These are phyloP conservation scores for Apotomis capreana DNA, from an alignment of 2,888 invertebrate genomes.

Conservation along the genomic window DNA sequence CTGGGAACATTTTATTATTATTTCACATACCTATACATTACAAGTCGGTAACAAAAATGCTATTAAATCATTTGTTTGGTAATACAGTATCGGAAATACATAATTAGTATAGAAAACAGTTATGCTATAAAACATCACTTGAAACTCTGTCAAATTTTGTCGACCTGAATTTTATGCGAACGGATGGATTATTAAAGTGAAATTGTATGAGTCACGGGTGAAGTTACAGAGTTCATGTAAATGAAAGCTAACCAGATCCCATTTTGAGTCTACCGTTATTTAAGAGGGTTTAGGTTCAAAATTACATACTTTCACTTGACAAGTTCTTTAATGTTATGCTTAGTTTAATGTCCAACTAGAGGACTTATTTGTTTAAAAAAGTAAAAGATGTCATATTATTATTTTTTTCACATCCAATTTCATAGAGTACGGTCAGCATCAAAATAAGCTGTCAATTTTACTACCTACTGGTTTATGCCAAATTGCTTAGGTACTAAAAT, in stretches of 20 bases:
- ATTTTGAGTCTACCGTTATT: slow-evolving; percentile 9
- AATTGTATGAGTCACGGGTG: slow-evolving; percentile 2
- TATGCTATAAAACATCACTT: slow-evolving; percentile 43
- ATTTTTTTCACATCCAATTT: no score
- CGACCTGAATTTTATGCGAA: not conserved
- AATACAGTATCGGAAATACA: slow-evolving; percentile 44
- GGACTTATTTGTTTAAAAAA: no score
- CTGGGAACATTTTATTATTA: slow-evolving; percentile 38
- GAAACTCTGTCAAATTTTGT: slow-evolving; percentile 44
- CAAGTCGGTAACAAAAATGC: slow-evolving; percentile 29
- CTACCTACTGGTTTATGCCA: no score
- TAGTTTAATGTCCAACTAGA: no score
- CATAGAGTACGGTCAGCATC: no score
- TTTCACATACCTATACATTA: slow-evolving; percentile 33
- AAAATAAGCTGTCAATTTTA: no score
- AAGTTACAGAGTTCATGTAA: slow-evolving; percentile 43
- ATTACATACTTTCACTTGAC: not conserved
- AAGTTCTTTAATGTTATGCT: not conserved
- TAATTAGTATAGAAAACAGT: slow-evolving; percentile 36
- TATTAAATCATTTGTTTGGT: slow-evolving; percentile 42
- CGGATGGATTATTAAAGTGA: not conserved
- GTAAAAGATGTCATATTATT: no score
- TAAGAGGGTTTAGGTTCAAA: not conserved
- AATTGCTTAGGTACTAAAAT: no score
- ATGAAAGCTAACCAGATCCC: slow-evolving; percentile 39